Evolutionary conservation across 2,888 invertebrate genomes (phyloP).

Genomic region (Melikaiella ostensackeni): DNA sequence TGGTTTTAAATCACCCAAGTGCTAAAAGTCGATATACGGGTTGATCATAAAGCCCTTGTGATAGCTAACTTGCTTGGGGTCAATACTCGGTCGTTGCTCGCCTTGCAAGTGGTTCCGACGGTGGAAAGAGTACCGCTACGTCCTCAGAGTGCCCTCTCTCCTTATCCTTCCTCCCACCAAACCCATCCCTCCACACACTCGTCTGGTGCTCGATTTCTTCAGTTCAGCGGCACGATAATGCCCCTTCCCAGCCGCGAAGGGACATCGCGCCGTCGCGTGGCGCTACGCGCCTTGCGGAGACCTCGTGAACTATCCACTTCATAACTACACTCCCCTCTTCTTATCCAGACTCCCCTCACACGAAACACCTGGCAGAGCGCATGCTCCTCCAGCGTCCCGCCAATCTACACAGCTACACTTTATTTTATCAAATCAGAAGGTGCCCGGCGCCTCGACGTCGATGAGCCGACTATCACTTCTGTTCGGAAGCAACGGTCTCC

Average conservation of each 20-base stretch:
- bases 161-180: constrained; percentile 47
- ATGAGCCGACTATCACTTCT: not conserved
- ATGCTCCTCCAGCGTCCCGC: constrained; percentile 42
- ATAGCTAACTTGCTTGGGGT: constrained; percentile 64
- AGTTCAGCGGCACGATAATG: constrained; percentile 40
- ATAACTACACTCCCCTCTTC: constrained; percentile 50
- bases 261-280: constrained; percentile 67
- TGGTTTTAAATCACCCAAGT: not conserved
- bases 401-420: constrained; percentile 42
- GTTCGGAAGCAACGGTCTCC: not conserved
- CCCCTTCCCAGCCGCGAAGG: constrained; percentile 40
- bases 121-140: constrained; percentile 76
- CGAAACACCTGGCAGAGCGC: constrained; percentile 36
- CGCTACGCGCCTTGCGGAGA: constrained; percentile 73
- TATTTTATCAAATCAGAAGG: constrained; percentile 2
- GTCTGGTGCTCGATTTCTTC: constrained; percentile 51
- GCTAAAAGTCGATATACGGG: not conserved
- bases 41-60: constrained; percentile 37
- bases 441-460: not conserved
- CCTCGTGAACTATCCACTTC: constrained; percentile 72
- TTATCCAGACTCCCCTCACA: constrained; percentile 41
- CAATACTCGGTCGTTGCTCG: constrained; percentile 74
- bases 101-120: constrained; percentile 67
- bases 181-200: constrained; percentile 48
- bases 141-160: constrained; percentile 58